Evolutionary conservation across 2,797 vertebrate species (phyloP), one percentile per base, ranked within the genome.

Genomic region (Eulemur albifrons): DNA sequence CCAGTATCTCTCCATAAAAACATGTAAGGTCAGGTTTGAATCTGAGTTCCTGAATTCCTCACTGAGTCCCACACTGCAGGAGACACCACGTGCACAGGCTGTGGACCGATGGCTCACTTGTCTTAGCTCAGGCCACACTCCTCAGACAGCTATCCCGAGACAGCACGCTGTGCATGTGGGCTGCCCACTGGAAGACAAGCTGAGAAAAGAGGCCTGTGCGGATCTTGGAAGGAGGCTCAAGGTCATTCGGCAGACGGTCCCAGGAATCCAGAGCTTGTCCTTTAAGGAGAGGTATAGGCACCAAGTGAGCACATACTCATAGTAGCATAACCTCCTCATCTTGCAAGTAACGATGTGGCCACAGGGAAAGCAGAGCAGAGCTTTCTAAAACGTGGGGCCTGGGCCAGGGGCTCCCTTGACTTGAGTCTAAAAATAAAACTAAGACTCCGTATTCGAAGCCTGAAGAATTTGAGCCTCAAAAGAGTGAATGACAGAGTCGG

Each of bases 21-120:
- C 15, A 61, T 20, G 1, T 50, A 48, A 85, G 13, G 10, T 30
- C 21, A 45, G 38, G 20, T 45, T 79, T 83, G 7, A 72, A 48
- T 73, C 14, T 54, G 1, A 38, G 20, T 70, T 82, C 59, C 73
- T 32, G 1, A 75, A 54, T 84, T 72, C 30, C 32, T 70, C 8
- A 17, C 52, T 40, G 13, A 18, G 23, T 45, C 32, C 79, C 27
- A 61, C 67, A 32, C 8, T 40, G 20, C 0, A 1, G 85, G 23
- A 11, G 4, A 32, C 12, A 10, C 13, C 18, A 5, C 0, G 5
- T 5, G 4, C 2, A 52, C 15, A 21, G 69, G 63, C 4, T 30
- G 13, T 73, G 25, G 61, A n/a, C 7, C 8, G 17, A 43, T 63
- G 57, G 23, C 11, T 77, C 6, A 0, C 13, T 10, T 7, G 27